These are phyloP conservation scores for Masticophis lateralis DNA, from an alignment of 2,797 vertebrate genomes.

Conservation along the genomic window DNA sequence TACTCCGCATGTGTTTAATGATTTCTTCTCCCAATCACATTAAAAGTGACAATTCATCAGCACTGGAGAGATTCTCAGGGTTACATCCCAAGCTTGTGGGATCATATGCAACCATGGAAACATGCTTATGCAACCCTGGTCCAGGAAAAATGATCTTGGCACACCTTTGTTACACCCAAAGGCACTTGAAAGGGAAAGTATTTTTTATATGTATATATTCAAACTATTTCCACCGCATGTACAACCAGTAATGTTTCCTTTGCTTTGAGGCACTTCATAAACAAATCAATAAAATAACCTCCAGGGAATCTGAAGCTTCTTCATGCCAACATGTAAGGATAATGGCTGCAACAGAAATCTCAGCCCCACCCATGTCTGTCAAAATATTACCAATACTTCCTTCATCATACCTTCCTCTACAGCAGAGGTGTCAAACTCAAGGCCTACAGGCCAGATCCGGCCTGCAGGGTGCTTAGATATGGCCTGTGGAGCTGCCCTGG, in stretches of 20 bases:
- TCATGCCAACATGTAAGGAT: not conserved
- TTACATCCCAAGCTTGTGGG: not conserved
- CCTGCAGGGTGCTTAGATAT: too few relatives aligned
- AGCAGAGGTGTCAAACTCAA: not conserved
- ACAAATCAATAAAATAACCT: not conserved
- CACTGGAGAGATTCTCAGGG: not conserved
- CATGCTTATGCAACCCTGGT: not conserved
- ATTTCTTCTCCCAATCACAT: not conserved
- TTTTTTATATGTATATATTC: not conserved
- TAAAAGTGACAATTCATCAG: not conserved
- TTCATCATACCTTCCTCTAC: not conserved
- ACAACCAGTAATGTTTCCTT: not conserved
- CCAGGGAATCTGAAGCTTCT: not conserved
- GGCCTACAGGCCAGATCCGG: fast-evolving
- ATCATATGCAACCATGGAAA: not conserved
- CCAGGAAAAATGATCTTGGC: not conserved
- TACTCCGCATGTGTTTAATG: not conserved
- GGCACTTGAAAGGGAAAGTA: not conserved
- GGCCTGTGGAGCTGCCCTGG: too few relatives aligned
- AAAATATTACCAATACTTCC: not conserved
- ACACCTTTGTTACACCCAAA: not conserved
- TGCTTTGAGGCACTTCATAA: not conserved
- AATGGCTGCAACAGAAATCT: not conserved
- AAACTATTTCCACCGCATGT: not conserved
- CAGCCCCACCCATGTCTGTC: not conserved